Percentiles rank a stretch among this genome's conserved stretches.
phyloP scores from a whole-genome alignment of 1,140 invertebrate species.

The Cotesia chilonis region DNA sequence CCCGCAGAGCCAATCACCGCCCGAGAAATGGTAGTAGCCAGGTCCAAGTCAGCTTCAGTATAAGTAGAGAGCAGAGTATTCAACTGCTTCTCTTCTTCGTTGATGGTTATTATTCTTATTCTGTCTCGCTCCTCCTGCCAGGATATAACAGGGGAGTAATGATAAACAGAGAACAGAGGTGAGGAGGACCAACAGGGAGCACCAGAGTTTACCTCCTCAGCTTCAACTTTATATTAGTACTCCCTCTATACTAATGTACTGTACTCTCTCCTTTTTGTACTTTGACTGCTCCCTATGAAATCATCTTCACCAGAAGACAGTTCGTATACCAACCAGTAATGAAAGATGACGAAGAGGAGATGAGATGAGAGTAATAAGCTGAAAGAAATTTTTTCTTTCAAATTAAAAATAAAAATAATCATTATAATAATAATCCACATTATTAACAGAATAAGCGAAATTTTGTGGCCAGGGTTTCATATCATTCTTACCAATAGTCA shows the following conservation, averaged over 20 bases:
- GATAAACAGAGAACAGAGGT: constrained; percentile 12
- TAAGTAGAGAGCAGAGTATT: background rate
- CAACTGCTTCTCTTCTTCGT: constrained; percentile 18
- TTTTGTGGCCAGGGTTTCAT: no score
- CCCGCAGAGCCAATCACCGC: constrained; percentile 63
- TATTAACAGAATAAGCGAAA: no score
- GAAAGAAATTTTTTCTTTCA: background rate
- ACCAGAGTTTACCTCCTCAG: no score
- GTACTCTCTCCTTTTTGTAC: no score
- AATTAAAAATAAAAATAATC: no score
- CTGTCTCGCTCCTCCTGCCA: constrained; percentile 29
- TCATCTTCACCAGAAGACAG: constrained; percentile 21
- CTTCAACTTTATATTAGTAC: no score
- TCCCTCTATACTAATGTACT: no score
- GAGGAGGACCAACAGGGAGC: constrained; percentile 11
- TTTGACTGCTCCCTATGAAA: no score
- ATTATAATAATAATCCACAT: no score
- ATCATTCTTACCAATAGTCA: no score
- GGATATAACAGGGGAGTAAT: constrained; percentile 32
- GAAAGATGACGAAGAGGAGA: constrained; percentile 23
- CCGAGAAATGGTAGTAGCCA: constrained; percentile 62
- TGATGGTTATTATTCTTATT: background rate
- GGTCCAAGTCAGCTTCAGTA: constrained; percentile 51
- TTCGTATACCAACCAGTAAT: constrained; percentile 23
- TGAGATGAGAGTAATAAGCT: constrained; percentile 30